Conservation (phyloP, 92 coral and sea anemone species). For the Isaurus tuberculatus region DNA sequence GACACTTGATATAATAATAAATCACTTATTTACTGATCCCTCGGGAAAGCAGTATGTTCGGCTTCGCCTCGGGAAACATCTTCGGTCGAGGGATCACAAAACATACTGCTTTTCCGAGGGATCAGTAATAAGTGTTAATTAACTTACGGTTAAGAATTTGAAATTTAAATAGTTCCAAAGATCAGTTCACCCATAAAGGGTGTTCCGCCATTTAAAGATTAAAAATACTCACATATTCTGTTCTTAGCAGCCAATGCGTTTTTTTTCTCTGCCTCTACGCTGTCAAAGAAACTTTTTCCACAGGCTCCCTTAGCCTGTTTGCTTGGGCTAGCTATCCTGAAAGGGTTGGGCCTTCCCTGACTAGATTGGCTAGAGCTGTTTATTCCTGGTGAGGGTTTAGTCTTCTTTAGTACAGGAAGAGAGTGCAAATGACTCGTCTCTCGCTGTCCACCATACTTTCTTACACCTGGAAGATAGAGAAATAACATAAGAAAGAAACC, state of each 20-base stretch:
- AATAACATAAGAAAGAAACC: not conserved
- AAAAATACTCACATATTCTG: constrained; percentile 68
- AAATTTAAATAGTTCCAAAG: not conserved
- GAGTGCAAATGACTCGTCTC: not conserved
- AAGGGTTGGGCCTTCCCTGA: constrained; percentile 90
- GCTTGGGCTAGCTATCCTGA: constrained; percentile 76
- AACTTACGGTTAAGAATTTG: no score
- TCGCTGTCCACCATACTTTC: not conserved
- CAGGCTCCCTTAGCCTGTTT: constrained; percentile 60
- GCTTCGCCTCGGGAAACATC: no score
- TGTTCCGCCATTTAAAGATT: no score
- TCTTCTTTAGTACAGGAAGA: constrained; percentile 35
- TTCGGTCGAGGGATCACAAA: no score
- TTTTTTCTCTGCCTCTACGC: constrained; percentile 88
- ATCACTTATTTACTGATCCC: no score
- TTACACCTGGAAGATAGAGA: not conserved
- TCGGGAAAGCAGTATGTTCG: no score
- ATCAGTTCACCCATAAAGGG: not conserved
- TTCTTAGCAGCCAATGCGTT: constrained; percentile 59
- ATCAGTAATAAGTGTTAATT: no score
- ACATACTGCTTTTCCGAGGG: no score
- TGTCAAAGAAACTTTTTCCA: constrained; percentile 90
- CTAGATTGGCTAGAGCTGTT: constrained; percentile 62
- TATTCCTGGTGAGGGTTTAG: constrained; percentile 61
- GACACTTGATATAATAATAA: no score